A percentile compares a stretch with the other conserved stretches of the same genome.
phyloP scores from a whole-genome alignment of 2,113 vertebrate genomes.

The Edolisoma coerulescens region DNA sequence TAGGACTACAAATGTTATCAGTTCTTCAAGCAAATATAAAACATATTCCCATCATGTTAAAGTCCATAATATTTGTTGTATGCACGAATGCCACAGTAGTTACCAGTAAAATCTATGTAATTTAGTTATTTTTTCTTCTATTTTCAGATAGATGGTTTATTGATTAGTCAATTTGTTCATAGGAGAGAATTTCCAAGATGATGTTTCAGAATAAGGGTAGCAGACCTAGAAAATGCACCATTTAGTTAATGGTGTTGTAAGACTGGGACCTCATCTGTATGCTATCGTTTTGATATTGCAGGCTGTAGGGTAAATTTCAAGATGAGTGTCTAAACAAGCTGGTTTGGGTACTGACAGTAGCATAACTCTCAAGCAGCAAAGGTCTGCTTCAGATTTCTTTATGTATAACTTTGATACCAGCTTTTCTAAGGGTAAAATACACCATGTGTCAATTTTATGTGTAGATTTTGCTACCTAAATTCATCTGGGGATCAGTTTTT shows the following conservation, averaged over 20 bases:
- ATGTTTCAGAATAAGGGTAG: neutral
- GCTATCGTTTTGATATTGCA: neutral
- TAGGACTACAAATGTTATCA: neutral
- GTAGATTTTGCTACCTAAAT: neutral
- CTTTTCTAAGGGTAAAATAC: neutral
- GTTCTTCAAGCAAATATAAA: neutral
- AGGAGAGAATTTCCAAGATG: neutral
- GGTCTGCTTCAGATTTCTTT: neutral
- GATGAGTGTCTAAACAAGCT: neutral
- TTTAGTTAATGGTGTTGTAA: neutral
- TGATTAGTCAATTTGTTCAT: neutral
- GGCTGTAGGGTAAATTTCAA: neutral
- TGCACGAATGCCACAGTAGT: neutral
- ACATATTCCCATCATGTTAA: rapidly evolving
- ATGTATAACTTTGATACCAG: neutral
- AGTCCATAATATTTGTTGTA: neutral
- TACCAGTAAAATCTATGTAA: neutral
- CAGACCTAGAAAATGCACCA: neutral
- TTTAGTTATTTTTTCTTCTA: neutral
- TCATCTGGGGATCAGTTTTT: neutral
- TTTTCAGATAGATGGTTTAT: neutral
- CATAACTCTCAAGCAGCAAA: neutral
- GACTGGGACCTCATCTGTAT: neutral
- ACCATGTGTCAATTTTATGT: neutral
- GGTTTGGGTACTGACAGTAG: neutral